These are phyloP conservation scores for Noctilio leporinus DNA, from an alignment of 2,113 vertebrate genomes.

Conservation along the genomic window DNA sequence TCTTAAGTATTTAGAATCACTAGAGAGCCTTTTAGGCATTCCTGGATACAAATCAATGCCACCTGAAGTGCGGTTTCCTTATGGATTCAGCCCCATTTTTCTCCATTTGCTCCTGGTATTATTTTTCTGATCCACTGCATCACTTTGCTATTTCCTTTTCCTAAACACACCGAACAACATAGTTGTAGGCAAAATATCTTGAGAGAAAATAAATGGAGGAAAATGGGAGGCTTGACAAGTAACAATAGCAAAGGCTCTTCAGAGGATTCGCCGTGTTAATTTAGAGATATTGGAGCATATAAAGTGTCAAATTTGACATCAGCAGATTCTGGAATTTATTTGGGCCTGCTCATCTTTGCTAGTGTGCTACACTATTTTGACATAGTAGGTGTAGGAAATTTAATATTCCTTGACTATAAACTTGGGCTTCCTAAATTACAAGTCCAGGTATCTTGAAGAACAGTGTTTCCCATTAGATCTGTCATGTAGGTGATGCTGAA, in stretches of 20 bases:
- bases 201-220: not conserved
- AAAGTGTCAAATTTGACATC: not conserved
- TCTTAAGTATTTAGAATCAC: constrained; percentile 52
- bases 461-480: not conserved
- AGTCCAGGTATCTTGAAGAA: not conserved
- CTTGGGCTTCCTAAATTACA: not conserved
- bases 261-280: not conserved
- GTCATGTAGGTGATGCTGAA: not conserved
- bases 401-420: constrained; percentile 39
- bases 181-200: not conserved
- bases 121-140: not conserved
- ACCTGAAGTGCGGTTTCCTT: not conserved
- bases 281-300: not conserved
- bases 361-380: not conserved
- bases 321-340: not conserved
- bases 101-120: constrained; percentile 17
- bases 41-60: constrained; percentile 53
- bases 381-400: not conserved
- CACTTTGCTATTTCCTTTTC: not conserved
- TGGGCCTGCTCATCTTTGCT: not conserved
- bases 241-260: constrained; percentile 41
- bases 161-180: not conserved
- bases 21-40: constrained; percentile 46
- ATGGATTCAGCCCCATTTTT: constrained; percentile 43
- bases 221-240: not conserved